Base-by-base conservation (phyloP, 2,113 vertebrate species). In the Hydrochoerus hydrochaeris region DNA sequence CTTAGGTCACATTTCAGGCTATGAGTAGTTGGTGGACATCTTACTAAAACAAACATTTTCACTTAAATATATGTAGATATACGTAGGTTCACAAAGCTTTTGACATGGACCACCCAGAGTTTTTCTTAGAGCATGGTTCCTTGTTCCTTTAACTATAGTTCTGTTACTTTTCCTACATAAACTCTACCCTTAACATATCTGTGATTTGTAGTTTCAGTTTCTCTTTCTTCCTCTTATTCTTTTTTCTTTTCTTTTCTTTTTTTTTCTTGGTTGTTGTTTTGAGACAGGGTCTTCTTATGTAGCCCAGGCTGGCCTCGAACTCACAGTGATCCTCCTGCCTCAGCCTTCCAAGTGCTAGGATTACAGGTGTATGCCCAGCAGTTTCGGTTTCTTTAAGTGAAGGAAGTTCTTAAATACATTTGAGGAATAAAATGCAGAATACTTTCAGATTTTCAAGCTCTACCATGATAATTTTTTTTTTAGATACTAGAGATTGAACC, bases 381-480 rank as follows among this genome's bases (percentile, higher is more conserved):
- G 38, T 80, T 95, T 96, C 52, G 71, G 9, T 91, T 82, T 81
- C 11, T 77, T 85, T 85, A 82, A 90, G 85, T 67, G 57, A 58
- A 94, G 5, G 26, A 69, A 92, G 17, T 86, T 94, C 52, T 96
- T 90, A 82, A 92, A 90, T 93, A 85, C 30, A 78, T 60, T 80
- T 95, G 62, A 93, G 77, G 94, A 95, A 54, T 92, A 88, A 95
- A 71, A 77, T 60, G 4, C 19, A 62, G n/a, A 69, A 46, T 38
- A 32, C 22, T 78, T 85, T 3, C 28, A 78, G 52, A 83, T n/a
- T 77, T 92, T 90, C 81, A 90, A 85, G 44, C 5, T 63, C 69
- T 0, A n/a, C 16, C 12, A 17, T 78, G 75, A 17, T 49, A 30
- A 30, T 49, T 46, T 41, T 78, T 46, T 46, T 46, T 78, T 78